A percentile compares a stretch with the other conserved stretches of the same genome.
phyloP scores from a whole-genome alignment of 1,140 invertebrate species.

The Littorina saxatilis region DNA sequence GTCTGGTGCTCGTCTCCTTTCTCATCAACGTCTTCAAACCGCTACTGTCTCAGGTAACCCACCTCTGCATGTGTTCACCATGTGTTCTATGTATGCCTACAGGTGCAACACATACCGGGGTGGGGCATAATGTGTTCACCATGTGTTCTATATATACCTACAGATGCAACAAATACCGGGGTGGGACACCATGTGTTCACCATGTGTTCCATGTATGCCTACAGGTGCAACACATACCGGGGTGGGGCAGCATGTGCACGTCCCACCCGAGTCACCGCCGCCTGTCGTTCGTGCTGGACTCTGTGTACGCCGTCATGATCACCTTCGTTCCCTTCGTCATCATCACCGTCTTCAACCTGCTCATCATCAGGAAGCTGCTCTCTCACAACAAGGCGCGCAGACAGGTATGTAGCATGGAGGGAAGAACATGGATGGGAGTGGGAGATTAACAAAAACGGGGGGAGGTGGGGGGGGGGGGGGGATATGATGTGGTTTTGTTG shows the following conservation, averaged over 20 bases:
- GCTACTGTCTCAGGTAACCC: slow-evolving; percentile 48
- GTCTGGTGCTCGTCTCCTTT: slow-evolving; percentile 41
- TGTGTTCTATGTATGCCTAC: too few relatives aligned
- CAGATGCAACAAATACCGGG: too few relatives aligned
- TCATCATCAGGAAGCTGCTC: slow-evolving; percentile 62
- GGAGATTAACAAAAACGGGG: too few relatives aligned
- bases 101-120: too few relatives aligned
- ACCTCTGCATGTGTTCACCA: neutral
- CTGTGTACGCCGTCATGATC: slow-evolving; percentile 63
- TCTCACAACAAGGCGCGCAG: slow-evolving; percentile 36
- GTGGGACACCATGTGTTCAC: neutral
- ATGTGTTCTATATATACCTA: too few relatives aligned
- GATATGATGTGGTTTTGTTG: too few relatives aligned
- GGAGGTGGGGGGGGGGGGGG: too few relatives aligned
- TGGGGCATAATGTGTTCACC: too few relatives aligned
- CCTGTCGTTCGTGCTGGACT: slow-evolving; percentile 66
- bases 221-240: slow-evolving; percentile 30
- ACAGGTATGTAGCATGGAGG: neutral
- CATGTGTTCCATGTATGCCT: neutral
- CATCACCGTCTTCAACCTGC: slow-evolving; percentile 61
- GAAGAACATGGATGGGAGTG: too few relatives aligned
- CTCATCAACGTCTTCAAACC: slow-evolving; percentile 60
- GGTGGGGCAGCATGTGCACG: slow-evolving; percentile 48
- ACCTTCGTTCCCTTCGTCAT: slow-evolving; percentile 66
- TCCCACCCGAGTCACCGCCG: slow-evolving; percentile 48